A percentile compares a stretch with the other conserved stretches of the same genome.
Evolutionary conservation across 2,797 vertebrate species (phyloP).

Genomic region (Labeo calbasu): DNA sequence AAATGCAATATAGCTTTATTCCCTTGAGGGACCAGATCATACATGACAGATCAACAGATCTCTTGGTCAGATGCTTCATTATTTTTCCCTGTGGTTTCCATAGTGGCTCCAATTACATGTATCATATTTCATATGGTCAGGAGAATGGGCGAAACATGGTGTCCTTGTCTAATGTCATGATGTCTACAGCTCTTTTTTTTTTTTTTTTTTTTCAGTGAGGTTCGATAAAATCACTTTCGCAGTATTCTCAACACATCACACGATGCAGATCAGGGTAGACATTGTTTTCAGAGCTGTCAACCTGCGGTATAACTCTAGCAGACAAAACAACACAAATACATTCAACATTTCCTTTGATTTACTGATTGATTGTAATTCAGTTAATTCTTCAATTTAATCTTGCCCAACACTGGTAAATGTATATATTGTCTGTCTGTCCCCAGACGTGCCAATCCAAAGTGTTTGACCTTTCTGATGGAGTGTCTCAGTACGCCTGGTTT

Average conservation of each 20-base stretch:
- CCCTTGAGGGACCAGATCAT: conserved; percentile 42
- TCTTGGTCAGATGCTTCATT: conserved; percentile 70
- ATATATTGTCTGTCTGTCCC: not conserved
- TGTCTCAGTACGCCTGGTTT: conserved; percentile 95
- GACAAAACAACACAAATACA: conserved; percentile 1
- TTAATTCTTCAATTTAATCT: not conserved
- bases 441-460: conserved; percentile 94
- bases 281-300: not conserved
- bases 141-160: conserved; percentile 69
- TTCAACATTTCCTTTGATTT: conserved; percentile 35
- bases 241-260: not conserved
- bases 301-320: not conserved
- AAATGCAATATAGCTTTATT: conserved; percentile 23
- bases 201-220: not conserved
- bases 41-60: conserved; percentile 78
- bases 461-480: conserved; percentile 88
- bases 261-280: not conserved
- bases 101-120: conserved; percentile 74
- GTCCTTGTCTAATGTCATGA: conserved; percentile 68
- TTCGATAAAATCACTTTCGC: conserved; percentile 1
- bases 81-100: conserved; percentile 62
- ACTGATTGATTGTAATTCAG: not conserved
- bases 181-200: not conserved
- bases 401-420: not conserved
- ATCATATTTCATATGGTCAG: conserved; percentile 80